Base-by-base conservation (phyloP, 2,888 invertebrate species). In the Corythucha ciliata region DNA sequence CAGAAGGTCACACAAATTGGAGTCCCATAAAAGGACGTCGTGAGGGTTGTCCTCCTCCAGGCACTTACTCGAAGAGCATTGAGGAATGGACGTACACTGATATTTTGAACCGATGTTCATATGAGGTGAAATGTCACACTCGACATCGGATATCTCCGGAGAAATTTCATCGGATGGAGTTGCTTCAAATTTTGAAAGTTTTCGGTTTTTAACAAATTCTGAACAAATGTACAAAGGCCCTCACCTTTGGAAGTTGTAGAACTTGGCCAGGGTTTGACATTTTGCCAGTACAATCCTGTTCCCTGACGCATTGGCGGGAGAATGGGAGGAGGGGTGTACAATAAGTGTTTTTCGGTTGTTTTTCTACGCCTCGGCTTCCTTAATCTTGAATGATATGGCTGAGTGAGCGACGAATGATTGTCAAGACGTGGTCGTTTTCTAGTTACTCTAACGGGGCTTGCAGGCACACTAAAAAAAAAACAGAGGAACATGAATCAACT, bases 241-340 rank as follows among this genome's bases (percentile, higher is more conserved):
- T 36, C 57, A 58, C 60, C 60, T 59, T 59, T 59, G 20, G 56
- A 53, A 21, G 59, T 59, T 4, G 61, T 57, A 16, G 66, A 60
- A 59, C 62, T 42, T 58, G 65, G 59, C 69, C 70, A 60, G 53
- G 68, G 65, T 10, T 61, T 57, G 2, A 69, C 64, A 49, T 65
- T 67, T 57, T 75, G 74, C 63, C 78, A 77, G 65, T 83, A 91
- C 3, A 96, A 73, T 0, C 96, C 96, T 0, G 86, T 77, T 1
- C 92, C 92, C 58, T 81, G 80, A 57, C 97, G 76, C 54, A 89
- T 83, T 0, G 97, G 97, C 65, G 91, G 89, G 48, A 97, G 72
- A 64, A 97, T 87, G 0, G 97, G 97, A 24, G 90, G 86, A 12
- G 97, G 94, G 0, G 94, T 96, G 69, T 87, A 97, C 54, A 78